Percentiles rank a stretch among this genome's conserved stretches.
phyloP scores from a whole-genome alignment of 2,113 vertebrate genomes.

The Megaceryle maxima region DNA sequence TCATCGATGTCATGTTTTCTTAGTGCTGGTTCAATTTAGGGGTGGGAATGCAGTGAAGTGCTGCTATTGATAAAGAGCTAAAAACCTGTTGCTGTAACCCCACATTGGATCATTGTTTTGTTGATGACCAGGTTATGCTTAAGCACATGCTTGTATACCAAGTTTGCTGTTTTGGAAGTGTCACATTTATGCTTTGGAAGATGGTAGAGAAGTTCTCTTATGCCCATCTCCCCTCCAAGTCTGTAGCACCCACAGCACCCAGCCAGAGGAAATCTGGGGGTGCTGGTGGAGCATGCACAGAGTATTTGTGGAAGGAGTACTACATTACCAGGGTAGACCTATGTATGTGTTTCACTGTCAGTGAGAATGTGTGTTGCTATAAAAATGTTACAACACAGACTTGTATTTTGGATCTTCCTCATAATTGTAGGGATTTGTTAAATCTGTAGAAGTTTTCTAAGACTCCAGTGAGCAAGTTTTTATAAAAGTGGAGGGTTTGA shows the following conservation, averaged over 20 bases:
- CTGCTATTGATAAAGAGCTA: neutral
- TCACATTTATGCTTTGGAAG: neutral
- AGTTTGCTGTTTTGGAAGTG: neutral
- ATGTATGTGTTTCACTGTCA: rapidly evolving
- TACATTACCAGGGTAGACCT: neutral
- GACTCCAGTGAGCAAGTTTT: neutral
- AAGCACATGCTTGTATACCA: neutral
- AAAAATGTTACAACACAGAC: neutral
- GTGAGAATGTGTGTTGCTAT: neutral
- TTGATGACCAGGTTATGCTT: neutral
- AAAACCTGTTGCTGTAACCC: neutral
- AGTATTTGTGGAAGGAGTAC: too few relatives aligned
- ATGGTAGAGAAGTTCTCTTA: neutral
- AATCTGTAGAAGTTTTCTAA: neutral
- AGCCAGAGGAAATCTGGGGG: neutral
- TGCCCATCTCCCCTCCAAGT: neutral
- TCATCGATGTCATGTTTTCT: neutral
- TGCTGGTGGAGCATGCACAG: neutral
- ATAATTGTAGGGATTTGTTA: neutral
- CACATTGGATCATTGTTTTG: neutral
- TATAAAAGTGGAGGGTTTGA: neutral
- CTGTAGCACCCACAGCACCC: neutral
- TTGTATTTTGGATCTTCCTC: neutral
- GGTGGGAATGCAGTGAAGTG: neutral
- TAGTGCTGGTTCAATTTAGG: neutral